Percentiles rank a stretch among this genome's conserved stretches.
Evolutionary conservation across 1,140 invertebrate genomes (phyloP).

Genomic region (Leptinotarsa texana): DNA sequence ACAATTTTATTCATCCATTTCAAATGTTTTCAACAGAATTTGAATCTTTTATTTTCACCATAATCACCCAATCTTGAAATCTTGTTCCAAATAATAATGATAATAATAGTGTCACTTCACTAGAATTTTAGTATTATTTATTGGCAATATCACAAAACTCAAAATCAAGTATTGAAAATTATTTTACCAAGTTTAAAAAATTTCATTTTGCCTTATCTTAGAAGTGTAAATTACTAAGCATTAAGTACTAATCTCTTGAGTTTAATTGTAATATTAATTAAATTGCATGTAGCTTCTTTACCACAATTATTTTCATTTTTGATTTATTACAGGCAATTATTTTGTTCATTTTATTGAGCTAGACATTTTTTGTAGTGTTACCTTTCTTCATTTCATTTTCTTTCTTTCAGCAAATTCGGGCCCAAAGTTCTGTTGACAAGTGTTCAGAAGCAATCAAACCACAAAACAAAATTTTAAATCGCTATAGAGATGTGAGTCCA

Average conservation of each 20-base stretch:
- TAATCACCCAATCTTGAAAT: too few species aligned
- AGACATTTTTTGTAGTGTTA: neutral
- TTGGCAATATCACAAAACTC: too few species aligned
- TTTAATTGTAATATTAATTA: neutral
- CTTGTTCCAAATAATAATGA: too few species aligned
- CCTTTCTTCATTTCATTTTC: slow-evolving; percentile 25
- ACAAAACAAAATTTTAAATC: slow-evolving; percentile 80
- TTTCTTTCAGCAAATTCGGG: slow-evolving; percentile 64
- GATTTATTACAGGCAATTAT: neutral
- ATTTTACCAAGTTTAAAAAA: too few species aligned
- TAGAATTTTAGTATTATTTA: too few species aligned
- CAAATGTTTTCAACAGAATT: too few species aligned
- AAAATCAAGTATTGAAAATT: too few species aligned
- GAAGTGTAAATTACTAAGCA: too few species aligned
- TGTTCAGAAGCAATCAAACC: slow-evolving; percentile 77
- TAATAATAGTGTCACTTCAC: too few species aligned
- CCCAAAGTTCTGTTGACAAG: slow-evolving; percentile 66
- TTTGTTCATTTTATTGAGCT: neutral
- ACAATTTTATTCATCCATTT: too few species aligned
- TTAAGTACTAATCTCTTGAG: neutral
- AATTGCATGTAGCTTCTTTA: neutral
- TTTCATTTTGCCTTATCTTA: too few species aligned
- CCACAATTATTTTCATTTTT: neutral
- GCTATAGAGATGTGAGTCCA: slow-evolving; percentile 94
- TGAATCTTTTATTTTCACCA: too few species aligned